Evolutionary conservation across 2,797 vertebrate genomes (phyloP), one percentile per base, ranked within the genome.

Genomic region (Dallia pectoralis): DNA sequence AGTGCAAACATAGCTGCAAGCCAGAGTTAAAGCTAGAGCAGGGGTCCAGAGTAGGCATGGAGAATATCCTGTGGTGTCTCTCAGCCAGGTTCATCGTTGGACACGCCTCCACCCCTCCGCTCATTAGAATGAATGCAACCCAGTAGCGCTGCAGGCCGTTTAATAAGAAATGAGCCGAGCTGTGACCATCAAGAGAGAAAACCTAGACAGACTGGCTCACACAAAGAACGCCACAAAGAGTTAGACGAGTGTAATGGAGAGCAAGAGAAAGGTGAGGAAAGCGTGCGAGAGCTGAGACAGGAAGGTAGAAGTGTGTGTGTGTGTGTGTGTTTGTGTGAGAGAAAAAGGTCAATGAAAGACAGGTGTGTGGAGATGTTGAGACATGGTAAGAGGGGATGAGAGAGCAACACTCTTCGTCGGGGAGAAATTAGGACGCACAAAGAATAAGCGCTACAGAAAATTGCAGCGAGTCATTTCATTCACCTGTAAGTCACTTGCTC

Each of bases 101-200:
- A 82, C 84, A 71, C 51, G 40, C 74, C 71, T 81, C 80, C 72
- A 56, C 30, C 81, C 75, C 74, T 72, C 61, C 79, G 78, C 75
- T 79, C 71, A 73, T 86, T 88, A 82, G 74, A 84, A 83, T 79
- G 69, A 70, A 74, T 22, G 82, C 80, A 85, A 81, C 82, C 77
- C 79, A 81, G 82, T 80, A 84, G 74, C 67, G 80, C 80, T 78
- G 81, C 72, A 64, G 81, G 84, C 79, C 71, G 72, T 85, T 86
- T 88, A 79, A 89, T 87, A 88, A 90, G 85, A 84, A 86, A 83
- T 90, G 87, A 90, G 88, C 82, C 82, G 83, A 88, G 86, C 86
- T 90, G 88, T 91, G 88, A 91, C 89, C 86, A 85, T 79, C 85
- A 84, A 77, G 77, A 84, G 83, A 88, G 84, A 82, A 74, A 79